phyloP scores from a whole-genome alignment of 2,888 invertebrate species.

The Atethmia centrago region DNA sequence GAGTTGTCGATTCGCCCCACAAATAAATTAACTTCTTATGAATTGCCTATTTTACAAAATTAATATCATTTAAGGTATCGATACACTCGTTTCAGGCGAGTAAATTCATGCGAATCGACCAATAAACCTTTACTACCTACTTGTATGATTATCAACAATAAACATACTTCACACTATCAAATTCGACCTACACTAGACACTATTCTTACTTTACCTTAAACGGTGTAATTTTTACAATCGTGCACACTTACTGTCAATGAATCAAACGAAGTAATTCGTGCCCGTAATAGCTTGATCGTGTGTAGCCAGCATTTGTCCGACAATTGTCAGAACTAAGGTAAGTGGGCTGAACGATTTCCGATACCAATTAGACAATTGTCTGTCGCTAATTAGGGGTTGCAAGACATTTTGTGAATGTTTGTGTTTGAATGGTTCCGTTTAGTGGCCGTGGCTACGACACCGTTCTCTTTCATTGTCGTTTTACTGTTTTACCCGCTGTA shows the following conservation, averaged over 20 bases:
- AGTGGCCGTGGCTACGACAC: conserved; percentile 6
- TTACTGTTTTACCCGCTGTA: neutral
- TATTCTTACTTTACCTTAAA: conserved; percentile 20
- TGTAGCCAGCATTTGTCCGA: conserved; percentile 18
- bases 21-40: too few species aligned
- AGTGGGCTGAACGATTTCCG: conserved; percentile 44
- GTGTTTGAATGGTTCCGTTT: neutral
- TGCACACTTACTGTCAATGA: conserved; percentile 53
- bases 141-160: neutral
- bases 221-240: conserved; percentile 37
- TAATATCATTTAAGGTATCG: too few species aligned
- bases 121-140: too few species aligned
- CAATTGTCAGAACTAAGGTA: conserved; percentile 34
- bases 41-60: too few species aligned
- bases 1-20: too few species aligned
- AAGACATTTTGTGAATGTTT: conserved; percentile 28
- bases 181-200: neutral
- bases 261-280: conserved; percentile 45
- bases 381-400: conserved; percentile 47
- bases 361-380: conserved; percentile 38
- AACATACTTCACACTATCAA: neutral
- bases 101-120: too few species aligned
- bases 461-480: conserved; percentile 44
- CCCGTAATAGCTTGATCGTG: conserved; percentile 57
- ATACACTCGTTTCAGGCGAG: too few species aligned